phyloP scores from a whole-genome alignment of 2,888 invertebrate genomes.

The Campoletis raptor region DNA sequence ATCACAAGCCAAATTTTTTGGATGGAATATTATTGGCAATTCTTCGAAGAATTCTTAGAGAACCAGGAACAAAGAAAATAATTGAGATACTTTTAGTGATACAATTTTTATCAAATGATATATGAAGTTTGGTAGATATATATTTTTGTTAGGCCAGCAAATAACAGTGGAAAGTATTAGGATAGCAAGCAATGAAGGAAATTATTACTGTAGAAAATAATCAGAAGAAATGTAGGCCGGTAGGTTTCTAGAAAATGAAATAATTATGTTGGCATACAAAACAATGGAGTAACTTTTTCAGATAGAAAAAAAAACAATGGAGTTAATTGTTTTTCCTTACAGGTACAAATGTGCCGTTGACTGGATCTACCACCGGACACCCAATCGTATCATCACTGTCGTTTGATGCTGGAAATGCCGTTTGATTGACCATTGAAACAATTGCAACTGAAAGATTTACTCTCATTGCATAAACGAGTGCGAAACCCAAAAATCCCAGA shows the following conservation, averaged over 20 bases:
- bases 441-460: slow-evolving; percentile 97
- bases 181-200: not conserved
- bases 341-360: slow-evolving; percentile 80
- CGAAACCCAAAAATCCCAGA: slow-evolving; percentile 95
- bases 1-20: not conserved
- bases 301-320: not conserved
- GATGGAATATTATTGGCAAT: not conserved
- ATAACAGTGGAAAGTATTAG: not conserved
- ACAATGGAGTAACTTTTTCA: not conserved
- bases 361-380: slow-evolving; percentile 86
- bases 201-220: not conserved
- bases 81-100: too few species aligned
- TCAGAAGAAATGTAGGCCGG: too few species aligned
- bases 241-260: not conserved
- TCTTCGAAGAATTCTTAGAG: not conserved
- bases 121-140: not conserved
- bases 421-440: slow-evolving; percentile 96
- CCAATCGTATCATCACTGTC: slow-evolving; percentile 87
- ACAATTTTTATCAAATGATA: not conserved
- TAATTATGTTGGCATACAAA: not conserved
- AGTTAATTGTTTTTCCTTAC: slow-evolving; percentile 68
- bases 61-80: not conserved
- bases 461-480: slow-evolving; percentile 95
- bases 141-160: not conserved
- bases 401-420: slow-evolving; percentile 86